These are phyloP conservation scores for Cheilosia impressa DNA, from an alignment of 2,888 invertebrate genomes.

Conservation along the genomic window DNA sequence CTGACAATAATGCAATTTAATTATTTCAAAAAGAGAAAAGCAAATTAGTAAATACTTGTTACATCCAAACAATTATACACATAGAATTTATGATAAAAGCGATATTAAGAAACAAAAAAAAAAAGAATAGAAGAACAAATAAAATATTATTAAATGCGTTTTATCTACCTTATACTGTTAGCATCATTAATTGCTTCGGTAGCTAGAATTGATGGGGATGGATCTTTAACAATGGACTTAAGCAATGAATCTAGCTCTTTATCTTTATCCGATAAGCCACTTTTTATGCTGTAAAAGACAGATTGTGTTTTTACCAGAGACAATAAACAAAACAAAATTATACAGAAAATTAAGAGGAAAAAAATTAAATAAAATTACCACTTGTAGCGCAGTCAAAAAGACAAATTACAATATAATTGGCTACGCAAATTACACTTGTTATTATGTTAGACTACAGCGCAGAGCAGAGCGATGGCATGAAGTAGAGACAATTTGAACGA, in stretches of 20 bases:
- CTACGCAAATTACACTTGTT: constrained; percentile 56
- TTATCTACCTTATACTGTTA: constrained; percentile 84
- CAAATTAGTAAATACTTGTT: constrained; percentile 31
- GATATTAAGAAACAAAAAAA: constrained; percentile 32
- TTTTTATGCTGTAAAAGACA: constrained; percentile 82
- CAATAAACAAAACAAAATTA: constrained; percentile 38
- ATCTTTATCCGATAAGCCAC: constrained; percentile 85
- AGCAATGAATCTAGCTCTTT: constrained; percentile 89
- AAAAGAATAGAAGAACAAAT: constrained; percentile 9
- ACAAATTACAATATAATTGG: constrained; percentile 53
- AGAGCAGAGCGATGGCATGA: constrained; percentile 10
- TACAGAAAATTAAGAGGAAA: constrained; percentile 8
- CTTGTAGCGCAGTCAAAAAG: constrained; percentile 12
- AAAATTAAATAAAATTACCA: constrained; percentile 17
- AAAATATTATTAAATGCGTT: constrained; percentile 51
- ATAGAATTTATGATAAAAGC: constrained; percentile 54
- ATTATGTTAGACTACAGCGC: constrained; percentile 46
- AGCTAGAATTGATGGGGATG: constrained; percentile 85
- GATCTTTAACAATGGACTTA: constrained; percentile 90
- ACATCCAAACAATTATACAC: constrained; percentile 7
- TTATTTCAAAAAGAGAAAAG: constrained; percentile 15
- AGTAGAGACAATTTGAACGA: constrained; percentile 57
- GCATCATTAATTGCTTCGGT: constrained; percentile 86
- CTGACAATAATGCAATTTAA: constrained; percentile 76
- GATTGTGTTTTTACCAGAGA: constrained; percentile 59